These are phyloP conservation scores for Oscheius sp. DNA, from an alignment of 1,140 invertebrate genomes.

Conservation along the genomic window DNA sequence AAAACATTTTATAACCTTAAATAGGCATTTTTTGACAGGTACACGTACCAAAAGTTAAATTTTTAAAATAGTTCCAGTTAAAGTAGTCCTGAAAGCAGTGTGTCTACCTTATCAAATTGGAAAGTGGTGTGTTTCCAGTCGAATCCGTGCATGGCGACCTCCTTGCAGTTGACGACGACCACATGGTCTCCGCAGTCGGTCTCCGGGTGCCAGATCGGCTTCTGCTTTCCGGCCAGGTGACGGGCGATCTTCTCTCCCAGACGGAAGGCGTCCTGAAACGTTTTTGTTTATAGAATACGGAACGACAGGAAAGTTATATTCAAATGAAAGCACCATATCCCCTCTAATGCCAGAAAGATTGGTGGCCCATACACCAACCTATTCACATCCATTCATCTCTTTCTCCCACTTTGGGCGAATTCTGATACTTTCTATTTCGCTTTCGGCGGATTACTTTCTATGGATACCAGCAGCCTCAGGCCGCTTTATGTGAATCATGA, in stretches of 20 bases:
- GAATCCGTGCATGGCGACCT: constrained; percentile 59
- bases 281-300: background rate
- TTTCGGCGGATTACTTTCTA: too few relatives aligned
- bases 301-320: background rate
- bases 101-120: constrained; percentile 55
- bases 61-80: too few relatives aligned
- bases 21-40: too few relatives aligned
- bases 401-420: too few relatives aligned
- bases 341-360: too few relatives aligned
- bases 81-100: background rate
- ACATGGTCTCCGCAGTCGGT: constrained; percentile 61
- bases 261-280: constrained; percentile 49
- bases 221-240: constrained; percentile 49
- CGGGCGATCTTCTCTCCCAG: constrained; percentile 56
- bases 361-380: too few relatives aligned
- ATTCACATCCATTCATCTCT: too few relatives aligned
- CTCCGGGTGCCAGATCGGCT: constrained; percentile 59
- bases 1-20: too few relatives aligned
- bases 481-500: too few relatives aligned
- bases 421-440: too few relatives aligned
- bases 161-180: constrained; percentile 55
- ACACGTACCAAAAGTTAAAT: too few relatives aligned
- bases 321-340: constrained; percentile 10
- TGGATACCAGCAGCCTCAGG: too few relatives aligned
- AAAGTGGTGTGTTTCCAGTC: constrained; percentile 59